These are phyloP conservation scores for Phoxinus phoxinus DNA, from an alignment of 2,113 vertebrate genomes.

Conservation along the genomic window DNA sequence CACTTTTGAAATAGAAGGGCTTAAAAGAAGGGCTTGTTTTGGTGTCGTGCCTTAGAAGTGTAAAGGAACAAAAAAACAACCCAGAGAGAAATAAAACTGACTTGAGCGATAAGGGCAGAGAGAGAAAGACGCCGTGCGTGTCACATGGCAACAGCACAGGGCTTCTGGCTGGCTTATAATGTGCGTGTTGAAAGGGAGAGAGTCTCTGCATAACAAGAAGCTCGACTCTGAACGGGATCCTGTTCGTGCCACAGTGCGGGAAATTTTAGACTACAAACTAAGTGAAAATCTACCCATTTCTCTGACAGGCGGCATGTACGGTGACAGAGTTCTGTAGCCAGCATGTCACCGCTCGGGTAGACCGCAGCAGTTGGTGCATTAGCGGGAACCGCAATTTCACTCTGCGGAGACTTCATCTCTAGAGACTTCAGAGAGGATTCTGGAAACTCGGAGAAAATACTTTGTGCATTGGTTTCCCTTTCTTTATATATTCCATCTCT, in stretches of 20 bases:
- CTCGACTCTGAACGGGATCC: neutral
- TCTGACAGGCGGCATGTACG: constrained; percentile 1
- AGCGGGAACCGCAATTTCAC: constrained; percentile 27
- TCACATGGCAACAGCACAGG: constrained; percentile 14
- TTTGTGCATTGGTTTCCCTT: constrained; percentile 35
- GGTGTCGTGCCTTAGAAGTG: neutral
- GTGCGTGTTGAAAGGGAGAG: neutral
- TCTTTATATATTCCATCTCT: neutral
- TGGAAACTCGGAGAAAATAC: constrained; percentile 7
- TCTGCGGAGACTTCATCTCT: constrained; percentile 6
- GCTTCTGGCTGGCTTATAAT: constrained; percentile 14
- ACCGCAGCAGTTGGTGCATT: constrained; percentile 17
- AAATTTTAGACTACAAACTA: constrained; percentile 1
- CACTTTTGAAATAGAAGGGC: neutral
- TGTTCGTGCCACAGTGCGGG: neutral
- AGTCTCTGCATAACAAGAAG: neutral
- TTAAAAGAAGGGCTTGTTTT: constrained; percentile 23
- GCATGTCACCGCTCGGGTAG: neutral
- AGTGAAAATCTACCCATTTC: constrained; percentile 8
- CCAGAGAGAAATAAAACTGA: constrained; percentile 13
- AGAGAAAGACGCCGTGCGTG: neutral
- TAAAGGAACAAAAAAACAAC: constrained; percentile 31
- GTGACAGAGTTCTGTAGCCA: constrained; percentile 19
- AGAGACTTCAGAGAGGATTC: constrained; percentile 32
- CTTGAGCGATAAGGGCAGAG: neutral